Conservation (phyloP, 2,113 vertebrate genomes). For the Peromyscus leucopus region DNA sequence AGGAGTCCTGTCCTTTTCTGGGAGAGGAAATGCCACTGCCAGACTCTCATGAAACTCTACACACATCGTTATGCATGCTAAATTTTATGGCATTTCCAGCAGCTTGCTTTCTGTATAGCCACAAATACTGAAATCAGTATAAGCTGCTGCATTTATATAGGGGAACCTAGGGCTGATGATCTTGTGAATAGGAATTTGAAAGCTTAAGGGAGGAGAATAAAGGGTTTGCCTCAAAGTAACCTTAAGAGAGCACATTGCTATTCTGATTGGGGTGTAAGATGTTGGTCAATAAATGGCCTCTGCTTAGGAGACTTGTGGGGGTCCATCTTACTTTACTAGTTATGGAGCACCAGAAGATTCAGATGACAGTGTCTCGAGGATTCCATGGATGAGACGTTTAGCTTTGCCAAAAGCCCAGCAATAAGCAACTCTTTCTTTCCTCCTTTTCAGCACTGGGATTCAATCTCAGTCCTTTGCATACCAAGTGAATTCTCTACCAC, state of each 20-base stretch:
- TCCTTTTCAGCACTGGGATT: neutral
- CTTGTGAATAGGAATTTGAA: neutral
- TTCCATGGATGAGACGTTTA: neutral
- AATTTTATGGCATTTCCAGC: conserved; percentile 1
- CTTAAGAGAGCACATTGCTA: neutral
- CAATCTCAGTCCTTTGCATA: neutral
- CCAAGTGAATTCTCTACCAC: neutral
- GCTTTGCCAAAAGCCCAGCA: neutral
- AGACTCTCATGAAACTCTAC: neutral
- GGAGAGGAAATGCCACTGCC: neutral
- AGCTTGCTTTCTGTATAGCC: neutral
- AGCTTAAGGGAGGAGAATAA: neutral
- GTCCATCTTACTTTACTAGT: neutral
- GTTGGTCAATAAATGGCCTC: neutral
- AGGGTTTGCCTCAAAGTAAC: neutral
- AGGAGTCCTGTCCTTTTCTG: neutral
- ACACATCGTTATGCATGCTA: neutral
- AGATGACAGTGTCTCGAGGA: neutral
- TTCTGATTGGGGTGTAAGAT: neutral
- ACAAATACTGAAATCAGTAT: neutral
- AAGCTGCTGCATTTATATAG: neutral
- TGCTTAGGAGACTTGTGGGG: neutral
- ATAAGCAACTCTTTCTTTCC: neutral
- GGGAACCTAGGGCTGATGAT: neutral
- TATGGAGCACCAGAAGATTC: neutral